Conservation (phyloP, 2,113 vertebrate species). For the Setophaga coronata region DNA sequence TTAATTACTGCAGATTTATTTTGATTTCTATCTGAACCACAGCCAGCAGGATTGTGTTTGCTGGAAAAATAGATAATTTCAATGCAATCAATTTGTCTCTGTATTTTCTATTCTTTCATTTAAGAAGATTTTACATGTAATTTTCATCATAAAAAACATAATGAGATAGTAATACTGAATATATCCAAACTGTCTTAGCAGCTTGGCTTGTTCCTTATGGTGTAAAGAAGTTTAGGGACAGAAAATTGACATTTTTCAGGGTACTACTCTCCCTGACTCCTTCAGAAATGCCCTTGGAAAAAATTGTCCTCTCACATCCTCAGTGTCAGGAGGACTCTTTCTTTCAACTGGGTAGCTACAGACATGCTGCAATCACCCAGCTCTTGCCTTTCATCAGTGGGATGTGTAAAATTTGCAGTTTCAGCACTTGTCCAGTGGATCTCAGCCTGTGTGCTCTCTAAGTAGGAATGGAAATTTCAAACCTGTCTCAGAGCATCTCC, state of each 20-base stretch:
- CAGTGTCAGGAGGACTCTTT: background rate
- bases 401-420: background rate
- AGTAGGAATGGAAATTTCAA: background rate
- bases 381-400: background rate
- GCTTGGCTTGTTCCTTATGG: background rate
- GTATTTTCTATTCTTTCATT: background rate
- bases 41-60: constrained; percentile 4
- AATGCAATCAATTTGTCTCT: background rate
- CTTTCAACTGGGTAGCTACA: background rate
- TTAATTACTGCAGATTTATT: constrained; percentile 71
- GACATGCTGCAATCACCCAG: background rate
- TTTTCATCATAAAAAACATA: background rate
- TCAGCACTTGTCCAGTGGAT: background rate
- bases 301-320: background rate
- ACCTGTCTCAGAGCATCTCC: background rate
- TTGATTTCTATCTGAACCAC: constrained; percentile 61
- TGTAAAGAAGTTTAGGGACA: background rate
- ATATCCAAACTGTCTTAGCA: background rate
- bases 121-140: background rate
- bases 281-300: background rate
- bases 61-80: constrained; percentile 50
- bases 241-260: background rate
- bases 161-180: background rate
- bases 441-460: accelerated
- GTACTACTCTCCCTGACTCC: background rate